phyloP scores from a whole-genome alignment of 2,797 vertebrate genomes.

The Falco peregrinus region DNA sequence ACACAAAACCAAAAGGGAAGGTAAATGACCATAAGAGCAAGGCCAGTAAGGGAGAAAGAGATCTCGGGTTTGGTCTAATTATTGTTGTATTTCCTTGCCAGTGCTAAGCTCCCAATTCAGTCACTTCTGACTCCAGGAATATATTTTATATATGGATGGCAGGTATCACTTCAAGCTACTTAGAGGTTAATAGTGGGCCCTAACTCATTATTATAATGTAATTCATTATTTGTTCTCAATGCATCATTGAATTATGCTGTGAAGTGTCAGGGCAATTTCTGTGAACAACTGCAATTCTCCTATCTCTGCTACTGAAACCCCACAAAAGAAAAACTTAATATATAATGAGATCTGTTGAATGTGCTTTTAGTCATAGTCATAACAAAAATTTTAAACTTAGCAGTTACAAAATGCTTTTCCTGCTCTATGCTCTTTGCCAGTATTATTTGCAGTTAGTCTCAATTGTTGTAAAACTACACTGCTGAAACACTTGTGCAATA shows the following conservation, averaged over 20 bases:
- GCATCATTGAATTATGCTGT: not conserved
- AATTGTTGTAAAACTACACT: not conserved
- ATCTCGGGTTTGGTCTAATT: not conserved
- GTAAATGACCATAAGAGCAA: not conserved
- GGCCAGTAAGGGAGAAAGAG: not conserved
- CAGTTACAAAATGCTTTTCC: not conserved
- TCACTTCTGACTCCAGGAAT: not conserved
- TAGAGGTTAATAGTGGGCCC: not conserved
- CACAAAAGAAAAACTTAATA: not conserved
- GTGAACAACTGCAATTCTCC: not conserved
- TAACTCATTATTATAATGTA: not conserved
- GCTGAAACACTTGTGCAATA: not conserved
- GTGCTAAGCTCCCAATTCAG: not conserved
- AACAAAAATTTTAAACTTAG: not conserved
- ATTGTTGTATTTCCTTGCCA: not conserved
- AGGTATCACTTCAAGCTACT: not conserved
- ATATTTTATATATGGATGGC: not conserved
- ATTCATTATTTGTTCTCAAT: not conserved
- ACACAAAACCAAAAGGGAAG: constrained; percentile 41
- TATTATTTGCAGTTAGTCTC: not conserved
- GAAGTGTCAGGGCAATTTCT: not conserved
- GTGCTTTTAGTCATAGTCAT: not conserved
- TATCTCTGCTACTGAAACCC: not conserved
- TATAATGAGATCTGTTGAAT: not conserved
- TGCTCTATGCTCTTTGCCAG: not conserved